Percentiles rank a stretch among this genome's conserved stretches.
Conservation (phyloP, 2,888 invertebrate species). For the Melinaea menophilus region DNA sequence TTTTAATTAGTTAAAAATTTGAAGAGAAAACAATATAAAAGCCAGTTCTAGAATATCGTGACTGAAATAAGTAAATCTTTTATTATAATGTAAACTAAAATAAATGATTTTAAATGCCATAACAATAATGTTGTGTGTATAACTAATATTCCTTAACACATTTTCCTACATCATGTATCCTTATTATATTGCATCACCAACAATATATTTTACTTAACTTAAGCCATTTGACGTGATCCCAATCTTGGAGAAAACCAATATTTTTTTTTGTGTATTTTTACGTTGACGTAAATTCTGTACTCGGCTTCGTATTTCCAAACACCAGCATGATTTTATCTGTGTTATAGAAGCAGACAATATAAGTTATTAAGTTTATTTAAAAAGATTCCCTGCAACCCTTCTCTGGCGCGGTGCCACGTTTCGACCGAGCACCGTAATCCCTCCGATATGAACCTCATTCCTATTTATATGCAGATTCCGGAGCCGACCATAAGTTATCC, state of each 20-base stretch:
- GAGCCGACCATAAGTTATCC: constrained; percentile 74
- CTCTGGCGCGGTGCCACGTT: constrained; percentile 35
- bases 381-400: constrained; percentile 20
- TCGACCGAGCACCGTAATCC: constrained; percentile 43
- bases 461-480: constrained; percentile 78
- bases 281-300: background rate
- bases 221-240: constrained; percentile 31
- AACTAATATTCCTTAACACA: constrained; percentile 44
- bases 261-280: constrained; percentile 6
- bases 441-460: constrained; percentile 54
- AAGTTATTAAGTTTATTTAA: constrained; percentile 6
- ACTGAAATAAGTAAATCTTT: too few relatives aligned
- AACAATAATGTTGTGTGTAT: too few relatives aligned
- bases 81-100: too few relatives aligned
- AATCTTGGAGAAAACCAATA: constrained; percentile 17
- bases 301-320: background rate
- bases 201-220: constrained; percentile 50
- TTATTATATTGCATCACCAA: constrained; percentile 47
- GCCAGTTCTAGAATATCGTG: too few relatives aligned
- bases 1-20: too few relatives aligned
- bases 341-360: background rate
- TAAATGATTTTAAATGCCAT: too few relatives aligned
- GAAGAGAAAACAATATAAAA: too few relatives aligned
- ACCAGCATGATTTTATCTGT: too few relatives aligned
- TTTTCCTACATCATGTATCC: constrained; percentile 51